Conservation (phyloP, 2,797 vertebrate species). For the Telmatherina bonti region DNA sequence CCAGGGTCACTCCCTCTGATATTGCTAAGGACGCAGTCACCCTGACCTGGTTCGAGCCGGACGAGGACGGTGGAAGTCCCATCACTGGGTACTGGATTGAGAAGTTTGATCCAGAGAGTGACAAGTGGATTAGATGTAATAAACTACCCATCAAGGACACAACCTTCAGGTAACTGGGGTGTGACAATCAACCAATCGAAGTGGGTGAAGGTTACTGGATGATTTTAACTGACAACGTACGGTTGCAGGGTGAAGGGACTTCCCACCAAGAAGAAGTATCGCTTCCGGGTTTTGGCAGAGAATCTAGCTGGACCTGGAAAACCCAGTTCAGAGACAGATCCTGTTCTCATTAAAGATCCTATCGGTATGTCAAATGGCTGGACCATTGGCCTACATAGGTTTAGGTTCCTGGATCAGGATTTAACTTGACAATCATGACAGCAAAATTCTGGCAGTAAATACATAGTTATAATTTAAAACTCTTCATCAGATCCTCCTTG, state of each 20-base stretch:
- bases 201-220: not conserved
- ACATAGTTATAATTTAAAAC: not conserved
- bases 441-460: too few relatives aligned
- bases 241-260: slow-evolving; percentile 94
- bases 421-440: not conserved
- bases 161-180: slow-evolving; percentile 88
- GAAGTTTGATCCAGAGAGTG: slow-evolving; percentile 92
- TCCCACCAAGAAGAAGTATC: slow-evolving; percentile 94
- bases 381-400: not conserved
- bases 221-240: not conserved
- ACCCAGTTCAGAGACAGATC: slow-evolving; percentile 92
- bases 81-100: slow-evolving; percentile 99
- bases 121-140: slow-evolving; percentile 98
- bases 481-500: slow-evolving; percentile 92
- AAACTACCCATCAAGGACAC: slow-evolving; percentile 94
- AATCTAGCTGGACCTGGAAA: slow-evolving; percentile 97
- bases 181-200: not conserved
- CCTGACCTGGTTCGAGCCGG: slow-evolving; percentile 95
- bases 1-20: slow-evolving; percentile 90
- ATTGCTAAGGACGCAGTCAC: slow-evolving; percentile 94
- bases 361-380: slow-evolving; percentile 82
- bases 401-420: not conserved
- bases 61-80: slow-evolving; percentile 97
- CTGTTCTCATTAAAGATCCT: slow-evolving; percentile 95
- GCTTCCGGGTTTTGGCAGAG: slow-evolving; percentile 96